Base-by-base conservation (phyloP, 1,140 invertebrate species). In the Hermetia illucens region DNA sequence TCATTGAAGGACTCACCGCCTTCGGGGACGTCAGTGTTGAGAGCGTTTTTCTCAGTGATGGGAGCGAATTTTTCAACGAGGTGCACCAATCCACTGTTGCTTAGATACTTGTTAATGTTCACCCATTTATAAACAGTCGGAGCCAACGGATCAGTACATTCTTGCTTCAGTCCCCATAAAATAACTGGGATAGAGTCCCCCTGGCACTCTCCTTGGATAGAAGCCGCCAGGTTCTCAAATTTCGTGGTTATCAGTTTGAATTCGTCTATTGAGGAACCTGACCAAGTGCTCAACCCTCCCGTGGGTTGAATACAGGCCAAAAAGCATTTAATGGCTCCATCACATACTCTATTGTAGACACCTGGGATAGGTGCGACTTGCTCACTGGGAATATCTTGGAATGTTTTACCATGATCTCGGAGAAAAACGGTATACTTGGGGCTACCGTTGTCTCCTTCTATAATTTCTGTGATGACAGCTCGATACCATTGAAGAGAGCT, bases 291-390 rank as follows among this genome's bases (percentile, higher is more conserved):
- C 9, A 27, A 21, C 29, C 41, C 48, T 9, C 44, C 46, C n/a
- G 48, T 41, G 29, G 50, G 48, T 15, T 35, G 27, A n/a, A 52
- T 31, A 30, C 44, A 42, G 2, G 46, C 40, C 39, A 52, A 41
- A 31, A 44, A 42, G 35, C 50, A 52, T 21, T 42, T 32, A 22
- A 42, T 36, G 12, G 43, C 40, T 2, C 36, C 34, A 41, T 50
- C 40, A 15, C 36, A 18, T 9, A 37, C 34, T 22, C 40, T 19
- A 47, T 41, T 24, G 27, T 25, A 43, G 12, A 41, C n/a, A 39
- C 29, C 4, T 40, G 36, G 22, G n/a, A 45, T 43, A 5, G 19
- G 8, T 3, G 22, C 13, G 21, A 46, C 25, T 31, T 44, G 34
- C 29, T 35, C 12, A 12, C 9, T n/a, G 15, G 17, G 4, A 32